phyloP scores from a whole-genome alignment of 2,797 vertebrate species.

The Valencia hispanica region DNA sequence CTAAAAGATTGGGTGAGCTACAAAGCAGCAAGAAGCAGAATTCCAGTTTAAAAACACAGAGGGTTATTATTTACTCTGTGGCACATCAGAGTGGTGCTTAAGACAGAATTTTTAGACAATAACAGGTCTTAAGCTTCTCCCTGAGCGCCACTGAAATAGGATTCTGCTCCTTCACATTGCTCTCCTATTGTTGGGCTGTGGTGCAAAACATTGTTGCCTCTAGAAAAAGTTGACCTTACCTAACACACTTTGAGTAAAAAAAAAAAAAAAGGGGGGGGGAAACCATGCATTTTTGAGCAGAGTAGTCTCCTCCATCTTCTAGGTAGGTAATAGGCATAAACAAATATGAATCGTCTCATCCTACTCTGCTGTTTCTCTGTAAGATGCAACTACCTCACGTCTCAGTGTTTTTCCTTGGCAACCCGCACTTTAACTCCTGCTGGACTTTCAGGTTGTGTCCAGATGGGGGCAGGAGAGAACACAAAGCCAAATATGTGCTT shows the following conservation, averaged over 20 bases:
- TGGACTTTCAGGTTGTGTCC: constrained; percentile 62
- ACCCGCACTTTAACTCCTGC: not conserved
- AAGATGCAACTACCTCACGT: constrained; percentile 10
- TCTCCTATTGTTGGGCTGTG: constrained; percentile 25
- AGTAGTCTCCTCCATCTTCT: not conserved
- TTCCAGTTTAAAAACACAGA: constrained; percentile 34
- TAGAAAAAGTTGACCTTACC: constrained; percentile 12
- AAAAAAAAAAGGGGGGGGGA: not conserved
- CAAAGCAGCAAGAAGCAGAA: constrained; percentile 61
- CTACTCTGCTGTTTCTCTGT: not conserved
- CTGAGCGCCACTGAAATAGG: constrained; percentile 53
- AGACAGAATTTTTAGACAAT: constrained; percentile 67
- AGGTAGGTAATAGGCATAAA: not conserved
- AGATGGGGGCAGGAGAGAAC: constrained; percentile 76
- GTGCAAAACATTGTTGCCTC: constrained; percentile 40
- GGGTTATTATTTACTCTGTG: constrained; percentile 58
- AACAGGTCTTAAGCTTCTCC: constrained; percentile 67
- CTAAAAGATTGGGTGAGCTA: constrained; percentile 32
- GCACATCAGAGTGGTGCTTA: constrained; percentile 63
- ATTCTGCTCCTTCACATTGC: constrained; percentile 44
- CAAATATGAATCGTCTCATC: not conserved
- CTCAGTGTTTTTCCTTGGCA: constrained; percentile 2
- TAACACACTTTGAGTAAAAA: constrained; percentile 27
- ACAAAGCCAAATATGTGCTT: constrained; percentile 57
- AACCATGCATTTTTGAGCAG: not conserved